Evolutionary conservation across 2,113 vertebrate species (phyloP).

Genomic region (Apaloderma vittatum): DNA sequence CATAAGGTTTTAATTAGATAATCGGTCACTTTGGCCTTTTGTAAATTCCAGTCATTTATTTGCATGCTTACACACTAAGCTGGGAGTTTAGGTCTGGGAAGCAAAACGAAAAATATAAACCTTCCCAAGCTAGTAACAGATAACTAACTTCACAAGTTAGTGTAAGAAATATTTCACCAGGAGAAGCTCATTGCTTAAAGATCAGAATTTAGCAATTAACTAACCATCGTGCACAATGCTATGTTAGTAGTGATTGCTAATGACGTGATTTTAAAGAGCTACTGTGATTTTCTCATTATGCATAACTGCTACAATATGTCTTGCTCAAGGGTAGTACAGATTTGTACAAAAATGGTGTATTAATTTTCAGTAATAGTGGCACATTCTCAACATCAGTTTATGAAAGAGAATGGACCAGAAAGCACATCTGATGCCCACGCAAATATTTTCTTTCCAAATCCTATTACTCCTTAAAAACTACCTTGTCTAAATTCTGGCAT

Average conservation of each 20-base stretch:
- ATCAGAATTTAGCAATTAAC: not conserved
- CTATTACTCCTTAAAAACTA: not conserved
- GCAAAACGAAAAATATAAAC: not conserved
- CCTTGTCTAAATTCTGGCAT: not conserved
- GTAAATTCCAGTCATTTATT: not conserved
- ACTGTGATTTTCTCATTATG: not conserved
- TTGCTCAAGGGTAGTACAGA: not conserved
- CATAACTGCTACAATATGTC: not conserved
- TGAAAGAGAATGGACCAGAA: not conserved
- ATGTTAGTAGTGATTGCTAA: not conserved
- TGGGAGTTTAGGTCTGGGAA: not conserved
- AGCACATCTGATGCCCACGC: not conserved
- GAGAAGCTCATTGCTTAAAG: not conserved
- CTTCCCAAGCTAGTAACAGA: not conserved
- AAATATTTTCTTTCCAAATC: slow-evolving; percentile 31
- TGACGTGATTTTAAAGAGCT: slow-evolving; percentile 28
- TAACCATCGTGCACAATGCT: not conserved
- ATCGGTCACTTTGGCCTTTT: not conserved
- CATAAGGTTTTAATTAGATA: not conserved
- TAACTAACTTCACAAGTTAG: not conserved
- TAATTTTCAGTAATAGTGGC: not conserved
- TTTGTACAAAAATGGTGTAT: not conserved
- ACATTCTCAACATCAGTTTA: not conserved
- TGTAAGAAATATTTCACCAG: not conserved
- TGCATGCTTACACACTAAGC: not conserved